Base-by-base conservation (phyloP, 2,113 vertebrate genomes). In the Heptranchias perlo region DNA sequence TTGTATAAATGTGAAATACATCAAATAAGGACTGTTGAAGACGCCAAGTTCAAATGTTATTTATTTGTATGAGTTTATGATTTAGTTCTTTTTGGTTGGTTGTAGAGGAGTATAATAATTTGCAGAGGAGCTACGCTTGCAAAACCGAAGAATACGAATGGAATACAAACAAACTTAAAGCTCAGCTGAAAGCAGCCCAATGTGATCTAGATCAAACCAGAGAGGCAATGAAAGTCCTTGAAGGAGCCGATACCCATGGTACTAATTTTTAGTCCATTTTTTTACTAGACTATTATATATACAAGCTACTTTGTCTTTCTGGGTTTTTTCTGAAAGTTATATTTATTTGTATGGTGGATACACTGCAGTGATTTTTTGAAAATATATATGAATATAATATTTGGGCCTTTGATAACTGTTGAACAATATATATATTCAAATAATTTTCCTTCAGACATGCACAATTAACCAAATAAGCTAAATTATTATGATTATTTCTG, bases 231-330 rank as follows among this genome's bases (percentile, higher is more conserved):
- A 98, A 97, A 96, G 96, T 97, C 62, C 96, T 98, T 96, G 97
- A 98, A 96, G 97, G 97, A 93, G 97, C 97, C 1, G 98, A 98
- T 73, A 97, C 97, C 96, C 98, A 97, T 11, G 98, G 98, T 99
- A 97, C 44, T 6, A 14, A 95, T 95, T 73, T 95, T 31, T 5
- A 52, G 65, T 69, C 64, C 23, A 49, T 49, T 49, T 49, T 49
- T 31, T 67, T 69, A 49, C 23, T 47, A 95, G 58, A 62, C 58
- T 93, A 62, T 62, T 39, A 1, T 61, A 21, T 39, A 62, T 93
- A 39, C 35, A 62, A 92, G 54, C 58, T 92, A n/a, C 54, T 61
- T 54, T 16, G 52, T 61, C 18, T 18, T 62, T 23, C 25, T 64
- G 10, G 21, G 35, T 39, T 93, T 62, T 39, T 21, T n/a, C 35